Conservation (phyloP, 1,140 invertebrate genomes). For the Rhyzopertha dominica region DNA sequence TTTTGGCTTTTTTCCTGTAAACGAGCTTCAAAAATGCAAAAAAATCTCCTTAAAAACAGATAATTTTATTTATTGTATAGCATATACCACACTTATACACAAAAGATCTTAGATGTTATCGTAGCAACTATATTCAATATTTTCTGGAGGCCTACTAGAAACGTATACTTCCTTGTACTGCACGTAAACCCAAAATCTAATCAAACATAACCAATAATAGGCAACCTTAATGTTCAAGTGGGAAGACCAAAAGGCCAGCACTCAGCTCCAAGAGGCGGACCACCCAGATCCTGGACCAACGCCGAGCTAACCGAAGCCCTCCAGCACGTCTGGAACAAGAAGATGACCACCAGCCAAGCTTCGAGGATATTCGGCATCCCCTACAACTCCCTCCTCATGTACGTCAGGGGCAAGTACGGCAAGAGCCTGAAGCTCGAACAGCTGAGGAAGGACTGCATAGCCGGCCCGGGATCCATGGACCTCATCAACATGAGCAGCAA, state of each 20-base stretch:
- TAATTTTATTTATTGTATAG: too few relatives aligned
- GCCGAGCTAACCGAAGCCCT: conserved; percentile 81
- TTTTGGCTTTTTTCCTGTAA: too few relatives aligned
- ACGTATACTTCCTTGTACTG: too few relatives aligned
- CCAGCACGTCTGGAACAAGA: conserved; percentile 88
- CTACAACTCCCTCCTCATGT: conserved; percentile 87
- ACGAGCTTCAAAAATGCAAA: too few relatives aligned
- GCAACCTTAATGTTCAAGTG: too few relatives aligned
- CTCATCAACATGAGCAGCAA: conserved; percentile 63
- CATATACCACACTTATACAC: too few relatives aligned
- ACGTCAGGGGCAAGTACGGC: conserved; percentile 86
- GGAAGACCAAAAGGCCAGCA: conserved; percentile 80
- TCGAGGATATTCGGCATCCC: conserved; percentile 85
- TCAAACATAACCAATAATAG: too few relatives aligned
- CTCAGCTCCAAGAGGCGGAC: conserved; percentile 80
- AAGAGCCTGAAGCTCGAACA: conserved; percentile 84
- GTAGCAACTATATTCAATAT: too few relatives aligned
- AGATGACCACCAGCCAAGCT: conserved; percentile 90
- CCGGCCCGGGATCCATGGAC: conserved; percentile 60
- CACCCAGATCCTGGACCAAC: conserved; percentile 85
- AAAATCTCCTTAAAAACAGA: too few relatives aligned
- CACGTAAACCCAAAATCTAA: too few relatives aligned
- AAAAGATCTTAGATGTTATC: too few relatives aligned
- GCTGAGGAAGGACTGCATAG: conserved; percentile 79
- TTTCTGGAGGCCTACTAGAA: too few relatives aligned